A percentile compares a stretch with the other conserved stretches of the same genome.
These are phyloP conservation scores for Chrysemys picta DNA, from an alignment of 2,113 vertebrate species.

Conservation along the genomic window DNA sequence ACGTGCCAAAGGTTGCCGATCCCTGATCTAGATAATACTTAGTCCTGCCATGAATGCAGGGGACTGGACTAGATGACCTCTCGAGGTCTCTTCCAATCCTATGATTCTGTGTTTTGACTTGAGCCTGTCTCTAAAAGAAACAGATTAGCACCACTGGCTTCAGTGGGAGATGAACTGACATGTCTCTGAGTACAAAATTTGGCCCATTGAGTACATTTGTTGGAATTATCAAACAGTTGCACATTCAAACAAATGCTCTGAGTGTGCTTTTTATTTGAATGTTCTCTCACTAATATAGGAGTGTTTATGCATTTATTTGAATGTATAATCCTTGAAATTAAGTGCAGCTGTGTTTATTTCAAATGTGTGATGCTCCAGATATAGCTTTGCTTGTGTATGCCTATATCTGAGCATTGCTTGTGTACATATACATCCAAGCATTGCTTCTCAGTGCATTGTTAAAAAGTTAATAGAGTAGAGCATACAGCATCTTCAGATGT, in stretches of 20 bases:
- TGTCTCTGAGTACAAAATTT: not conserved
- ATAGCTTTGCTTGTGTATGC: not conserved
- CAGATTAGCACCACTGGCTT: not conserved
- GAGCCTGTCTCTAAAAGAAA: not conserved
- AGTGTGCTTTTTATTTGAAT: not conserved
- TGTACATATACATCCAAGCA: not conserved
- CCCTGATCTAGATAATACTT: no score
- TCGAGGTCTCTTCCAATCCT: no score
- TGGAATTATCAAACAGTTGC: not conserved
- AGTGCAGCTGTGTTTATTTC: not conserved
- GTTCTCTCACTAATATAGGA: not conserved
- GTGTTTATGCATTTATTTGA: not conserved
- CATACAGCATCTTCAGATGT: not conserved
- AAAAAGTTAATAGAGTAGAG: not conserved
- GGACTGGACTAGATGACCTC: no score
- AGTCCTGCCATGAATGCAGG: no score
- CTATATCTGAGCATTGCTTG: not conserved
- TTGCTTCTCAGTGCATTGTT: not conserved
- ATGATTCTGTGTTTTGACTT: not conserved
- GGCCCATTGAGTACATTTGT: not conserved
- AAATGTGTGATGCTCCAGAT: not conserved
- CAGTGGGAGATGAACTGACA: not conserved
- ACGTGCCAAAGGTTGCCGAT: no score
- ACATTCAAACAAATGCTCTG: conserved; percentile 1
- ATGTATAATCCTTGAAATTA: not conserved